A percentile compares a stretch with the other conserved stretches of the same genome.
Conservation (phyloP, 2,113 vertebrate species). For the Thermophis baileyi region DNA sequence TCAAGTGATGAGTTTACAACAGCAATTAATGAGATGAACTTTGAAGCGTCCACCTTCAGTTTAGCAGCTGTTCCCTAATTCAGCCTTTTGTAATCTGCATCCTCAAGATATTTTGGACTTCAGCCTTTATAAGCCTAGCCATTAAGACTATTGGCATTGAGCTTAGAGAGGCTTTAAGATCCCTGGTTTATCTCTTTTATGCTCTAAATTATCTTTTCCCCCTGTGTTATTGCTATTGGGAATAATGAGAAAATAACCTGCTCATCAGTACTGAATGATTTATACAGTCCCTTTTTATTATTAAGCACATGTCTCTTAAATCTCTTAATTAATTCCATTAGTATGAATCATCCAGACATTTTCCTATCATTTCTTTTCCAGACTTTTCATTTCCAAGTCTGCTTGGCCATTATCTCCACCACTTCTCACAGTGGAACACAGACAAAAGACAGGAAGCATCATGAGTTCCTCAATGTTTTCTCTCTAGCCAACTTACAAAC, state of each 20-base stretch:
- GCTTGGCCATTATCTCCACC: background rate
- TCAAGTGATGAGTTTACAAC: background rate
- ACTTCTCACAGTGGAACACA: background rate
- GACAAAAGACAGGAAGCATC: background rate
- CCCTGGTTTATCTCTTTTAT: background rate
- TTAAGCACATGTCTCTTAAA: background rate
- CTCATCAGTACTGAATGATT: background rate
- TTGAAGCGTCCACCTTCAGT: background rate
- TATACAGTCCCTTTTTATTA: background rate
- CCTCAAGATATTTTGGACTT: background rate
- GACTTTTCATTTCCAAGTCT: background rate
- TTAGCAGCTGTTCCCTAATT: background rate
- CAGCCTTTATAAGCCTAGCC: background rate
- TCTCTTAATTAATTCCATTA: background rate
- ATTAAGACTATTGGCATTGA: background rate
- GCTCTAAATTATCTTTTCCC: background rate
- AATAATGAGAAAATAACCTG: background rate
- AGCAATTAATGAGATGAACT: background rate
- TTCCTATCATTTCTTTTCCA: background rate
- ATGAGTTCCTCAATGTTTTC: background rate
- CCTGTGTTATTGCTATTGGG: background rate
- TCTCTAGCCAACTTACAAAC: background rate
- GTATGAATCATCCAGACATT: background rate
- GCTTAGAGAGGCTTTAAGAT: background rate
- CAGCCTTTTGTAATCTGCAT: background rate